Conservation (phyloP, 2,113 vertebrate species). For the Coptodon rendalli region DNA sequence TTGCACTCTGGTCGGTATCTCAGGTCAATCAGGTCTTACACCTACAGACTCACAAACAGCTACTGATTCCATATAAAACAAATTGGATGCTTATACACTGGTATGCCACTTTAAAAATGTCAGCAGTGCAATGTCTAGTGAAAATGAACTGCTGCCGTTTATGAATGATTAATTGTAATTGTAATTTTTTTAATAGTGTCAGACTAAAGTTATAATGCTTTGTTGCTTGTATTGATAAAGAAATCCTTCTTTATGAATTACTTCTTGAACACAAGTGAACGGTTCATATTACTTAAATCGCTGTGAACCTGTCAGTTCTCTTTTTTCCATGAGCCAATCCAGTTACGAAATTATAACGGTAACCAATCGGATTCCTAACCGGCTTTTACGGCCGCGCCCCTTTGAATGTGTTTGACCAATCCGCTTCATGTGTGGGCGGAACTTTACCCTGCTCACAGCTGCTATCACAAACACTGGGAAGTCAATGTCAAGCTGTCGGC, state of each 20-base stretch:
- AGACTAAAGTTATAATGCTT: background rate
- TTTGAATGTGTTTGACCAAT: background rate
- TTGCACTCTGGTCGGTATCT: background rate
- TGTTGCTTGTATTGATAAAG: background rate
- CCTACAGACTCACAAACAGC: background rate
- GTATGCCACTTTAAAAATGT: background rate
- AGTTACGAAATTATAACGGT: background rate
- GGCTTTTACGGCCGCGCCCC: background rate
- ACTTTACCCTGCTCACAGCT: background rate
- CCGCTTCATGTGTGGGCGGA: background rate
- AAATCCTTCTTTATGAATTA: background rate
- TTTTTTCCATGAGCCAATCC: background rate
- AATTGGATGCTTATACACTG: background rate
- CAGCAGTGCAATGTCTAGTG: background rate
- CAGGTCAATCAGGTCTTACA: background rate
- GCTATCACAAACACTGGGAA: background rate
- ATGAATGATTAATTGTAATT: background rate
- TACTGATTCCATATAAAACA: background rate
- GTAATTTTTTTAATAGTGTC: background rate
- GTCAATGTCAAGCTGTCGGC: conserved; percentile 24
- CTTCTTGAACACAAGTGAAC: background rate
- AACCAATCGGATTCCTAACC: conserved; percentile 39
- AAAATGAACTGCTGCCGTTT: background rate
- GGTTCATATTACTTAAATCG: background rate
- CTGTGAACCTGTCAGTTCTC: background rate